Evolutionary conservation across 2,797 vertebrate species (phyloP).

Genomic region (Gadopsis marmoratus): DNA sequence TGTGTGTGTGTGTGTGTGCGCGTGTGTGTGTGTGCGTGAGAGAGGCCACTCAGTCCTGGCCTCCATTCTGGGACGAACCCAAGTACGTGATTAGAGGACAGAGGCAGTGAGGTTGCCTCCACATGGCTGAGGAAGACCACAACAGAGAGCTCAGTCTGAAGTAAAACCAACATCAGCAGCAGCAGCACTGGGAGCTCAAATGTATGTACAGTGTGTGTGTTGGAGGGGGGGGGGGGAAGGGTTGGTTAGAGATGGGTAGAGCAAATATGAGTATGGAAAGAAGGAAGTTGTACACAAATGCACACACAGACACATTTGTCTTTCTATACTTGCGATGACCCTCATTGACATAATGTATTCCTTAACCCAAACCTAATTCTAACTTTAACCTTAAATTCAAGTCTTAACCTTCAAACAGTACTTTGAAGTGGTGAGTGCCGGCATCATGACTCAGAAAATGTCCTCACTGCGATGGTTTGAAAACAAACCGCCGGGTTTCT

Average conservation of each 20-base stretch:
- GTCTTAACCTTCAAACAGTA: neutral
- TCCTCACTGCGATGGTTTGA: neutral
- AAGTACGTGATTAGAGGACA: conserved; percentile 79
- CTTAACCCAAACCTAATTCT: neutral
- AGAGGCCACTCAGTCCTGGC: conserved; percentile 47
- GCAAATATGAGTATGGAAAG: neutral
- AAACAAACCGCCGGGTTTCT: neutral
- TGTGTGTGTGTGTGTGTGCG: conserved; percentile 28
- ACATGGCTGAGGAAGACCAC: conserved; percentile 68
- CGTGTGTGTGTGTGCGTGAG: conserved; percentile 35
- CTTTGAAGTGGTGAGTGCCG: neutral
- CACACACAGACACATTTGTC: neutral
- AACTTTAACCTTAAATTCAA: neutral
- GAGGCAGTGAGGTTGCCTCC: conserved; percentile 59
- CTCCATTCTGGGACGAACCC: conserved; percentile 68
- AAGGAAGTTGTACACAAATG: neutral
- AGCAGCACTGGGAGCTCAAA: conserved; percentile 46
- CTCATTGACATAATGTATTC: neutral
- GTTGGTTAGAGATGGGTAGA: too few relatives aligned
- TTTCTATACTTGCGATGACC: neutral
- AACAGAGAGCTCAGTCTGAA: conserved; percentile 68
- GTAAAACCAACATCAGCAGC: conserved; percentile 67
- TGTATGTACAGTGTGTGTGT: conserved; percentile 14
- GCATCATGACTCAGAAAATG: neutral
- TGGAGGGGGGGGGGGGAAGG: too few relatives aligned